Percentiles rank a stretch among this genome's conserved stretches.
Evolutionary conservation across 2,113 vertebrate species (phyloP).

Genomic region (Rhodinocichla rosea): DNA sequence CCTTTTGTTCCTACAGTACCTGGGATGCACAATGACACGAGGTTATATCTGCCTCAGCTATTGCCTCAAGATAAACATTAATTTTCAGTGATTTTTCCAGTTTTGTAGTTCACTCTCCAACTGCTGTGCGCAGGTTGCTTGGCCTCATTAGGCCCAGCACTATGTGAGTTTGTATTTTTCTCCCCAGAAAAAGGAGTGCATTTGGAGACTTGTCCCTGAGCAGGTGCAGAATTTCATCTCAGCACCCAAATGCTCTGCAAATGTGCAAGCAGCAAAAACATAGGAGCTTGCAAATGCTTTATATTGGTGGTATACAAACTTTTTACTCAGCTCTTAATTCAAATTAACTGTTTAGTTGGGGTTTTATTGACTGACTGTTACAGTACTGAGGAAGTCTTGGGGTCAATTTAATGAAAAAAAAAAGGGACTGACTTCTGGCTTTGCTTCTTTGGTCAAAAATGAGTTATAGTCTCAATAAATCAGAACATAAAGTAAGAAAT

Average conservation of each 20-base stretch:
- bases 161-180: neutral
- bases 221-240: neutral
- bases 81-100: neutral
- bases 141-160: neutral
- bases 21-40: neutral
- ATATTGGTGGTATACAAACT: neutral
- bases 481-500: conserved; percentile 9
- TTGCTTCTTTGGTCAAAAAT: neutral
- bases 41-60: neutral
- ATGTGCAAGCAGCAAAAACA: neutral
- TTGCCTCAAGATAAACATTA: neutral
- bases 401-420: neutral
- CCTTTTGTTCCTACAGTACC: neutral
- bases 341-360: neutral
- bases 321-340: neutral
- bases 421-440: neutral
- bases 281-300: neutral
- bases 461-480: neutral
- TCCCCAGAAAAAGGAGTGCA: neutral
- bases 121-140: neutral
- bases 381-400: neutral
- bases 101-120: neutral
- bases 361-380: neutral
- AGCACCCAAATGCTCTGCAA: neutral
- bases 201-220: neutral